phyloP scores from a whole-genome alignment of 2,113 vertebrate species.

The Eubucco bourcierii region DNA sequence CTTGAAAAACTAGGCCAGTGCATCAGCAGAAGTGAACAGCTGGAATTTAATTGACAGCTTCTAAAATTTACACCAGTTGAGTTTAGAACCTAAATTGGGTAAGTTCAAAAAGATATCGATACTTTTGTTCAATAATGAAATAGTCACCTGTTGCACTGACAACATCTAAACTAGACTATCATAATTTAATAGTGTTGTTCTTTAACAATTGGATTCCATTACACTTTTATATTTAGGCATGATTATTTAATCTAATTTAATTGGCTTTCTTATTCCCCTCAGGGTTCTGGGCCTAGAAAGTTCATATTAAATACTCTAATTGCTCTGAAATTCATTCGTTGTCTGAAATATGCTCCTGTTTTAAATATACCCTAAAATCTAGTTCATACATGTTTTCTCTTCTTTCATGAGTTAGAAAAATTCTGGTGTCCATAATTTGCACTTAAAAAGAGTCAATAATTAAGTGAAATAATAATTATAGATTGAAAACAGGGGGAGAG shows the following conservation, averaged over 20 bases:
- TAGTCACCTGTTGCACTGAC: slow-evolving; percentile 53
- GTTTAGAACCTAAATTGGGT: background rate
- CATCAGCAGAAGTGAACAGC: background rate
- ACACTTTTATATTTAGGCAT: slow-evolving; percentile 71
- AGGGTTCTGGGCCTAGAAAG: slow-evolving; percentile 72
- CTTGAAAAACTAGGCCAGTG: background rate
- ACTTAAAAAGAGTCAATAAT: slow-evolving; percentile 70
- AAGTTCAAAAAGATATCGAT: background rate
- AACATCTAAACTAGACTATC: slow-evolving; percentile 42
- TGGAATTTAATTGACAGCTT: background rate
- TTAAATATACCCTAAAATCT: slow-evolving; percentile 58
- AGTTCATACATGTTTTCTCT: slow-evolving; percentile 62
- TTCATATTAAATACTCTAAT: slow-evolving; percentile 79
- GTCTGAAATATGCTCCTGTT: slow-evolving; percentile 56
- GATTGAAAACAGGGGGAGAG: background rate
- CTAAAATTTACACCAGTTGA: background rate
- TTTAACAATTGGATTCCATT: slow-evolving; percentile 70
- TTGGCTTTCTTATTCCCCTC: slow-evolving; percentile 75
- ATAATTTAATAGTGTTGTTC: slow-evolving; percentile 68
- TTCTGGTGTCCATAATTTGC: slow-evolving; percentile 58
- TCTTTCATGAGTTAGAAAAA: slow-evolving; percentile 43
- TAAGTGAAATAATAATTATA: slow-evolving; percentile 62
- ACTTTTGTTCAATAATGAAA: slow-evolving; percentile 15
- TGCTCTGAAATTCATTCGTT: slow-evolving; percentile 71
- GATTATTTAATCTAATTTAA: slow-evolving; percentile 81